These are phyloP conservation scores for Drosophila percnosoma DNA, from an alignment of 2,888 invertebrate species.

Conservation along the genomic window DNA sequence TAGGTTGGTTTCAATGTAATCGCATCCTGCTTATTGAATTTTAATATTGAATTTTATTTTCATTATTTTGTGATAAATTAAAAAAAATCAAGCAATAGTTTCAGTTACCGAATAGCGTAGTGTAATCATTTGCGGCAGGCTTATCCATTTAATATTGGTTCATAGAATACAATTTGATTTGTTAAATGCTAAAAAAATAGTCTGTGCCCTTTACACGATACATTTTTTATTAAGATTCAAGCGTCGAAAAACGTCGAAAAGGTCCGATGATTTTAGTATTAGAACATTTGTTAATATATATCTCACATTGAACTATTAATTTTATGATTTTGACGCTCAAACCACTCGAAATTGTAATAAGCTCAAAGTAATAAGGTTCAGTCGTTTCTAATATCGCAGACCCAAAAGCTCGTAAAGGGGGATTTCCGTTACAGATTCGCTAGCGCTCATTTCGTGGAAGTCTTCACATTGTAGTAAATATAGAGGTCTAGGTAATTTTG, in stretches of 20 bases:
- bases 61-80: not conserved
- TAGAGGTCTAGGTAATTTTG: slow-evolving; percentile 74
- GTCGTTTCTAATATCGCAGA: slow-evolving; percentile 66
- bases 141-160: not conserved
- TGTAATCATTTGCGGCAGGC: not conserved
- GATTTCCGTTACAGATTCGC: slow-evolving; percentile 61
- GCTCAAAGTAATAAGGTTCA: not conserved
- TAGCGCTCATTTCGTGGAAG: slow-evolving; percentile 65
- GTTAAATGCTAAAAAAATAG: not conserved
- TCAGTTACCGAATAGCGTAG: not conserved
- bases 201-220: not conserved
- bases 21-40: not conserved
- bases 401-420: slow-evolving; percentile 83
- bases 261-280: not conserved
- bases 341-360: not conserved
- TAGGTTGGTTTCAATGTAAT: not conserved
- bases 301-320: slow-evolving; percentile 16
- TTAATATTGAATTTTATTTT: not conserved
- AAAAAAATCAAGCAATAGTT: not conserved
- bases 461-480: slow-evolving; percentile 79
- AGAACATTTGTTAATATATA: not conserved
- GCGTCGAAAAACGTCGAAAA: not conserved
- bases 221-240: not conserved
- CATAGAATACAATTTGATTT: not conserved
- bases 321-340: slow-evolving; percentile 3